These are phyloP conservation scores for Lasioglossum calceatum DNA, from an alignment of 2,888 invertebrate species.

Conservation along the genomic window DNA sequence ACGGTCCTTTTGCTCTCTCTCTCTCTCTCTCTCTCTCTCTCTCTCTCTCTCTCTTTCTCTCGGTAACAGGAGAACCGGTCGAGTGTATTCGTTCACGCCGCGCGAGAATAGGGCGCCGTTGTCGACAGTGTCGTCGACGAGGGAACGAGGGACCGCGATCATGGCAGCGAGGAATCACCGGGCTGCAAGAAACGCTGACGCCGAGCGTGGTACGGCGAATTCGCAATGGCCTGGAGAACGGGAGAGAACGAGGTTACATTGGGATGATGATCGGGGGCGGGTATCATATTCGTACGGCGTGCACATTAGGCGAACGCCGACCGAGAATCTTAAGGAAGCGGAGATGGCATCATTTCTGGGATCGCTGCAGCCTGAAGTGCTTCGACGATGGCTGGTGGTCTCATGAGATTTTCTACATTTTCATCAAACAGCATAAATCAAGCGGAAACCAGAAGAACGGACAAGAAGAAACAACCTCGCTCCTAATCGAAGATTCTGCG, in stretches of 20 bases:
- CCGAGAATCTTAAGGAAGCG: conserved; percentile 43
- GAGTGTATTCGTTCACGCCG: conserved; percentile 21
- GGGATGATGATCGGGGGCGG: not conserved
- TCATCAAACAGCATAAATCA: too few species aligned
- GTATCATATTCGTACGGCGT: conserved; percentile 48
- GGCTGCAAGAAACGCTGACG: conserved; percentile 71
- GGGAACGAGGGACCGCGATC: conserved; percentile 59
- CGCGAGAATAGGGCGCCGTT: conserved; percentile 34
- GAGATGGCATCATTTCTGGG: conserved; percentile 68
- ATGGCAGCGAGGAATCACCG: conserved; percentile 65
- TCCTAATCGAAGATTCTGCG: not conserved
- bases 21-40: too few species aligned
- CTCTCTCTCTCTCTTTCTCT: conserved; percentile 6
- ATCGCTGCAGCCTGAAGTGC: conserved; percentile 16
- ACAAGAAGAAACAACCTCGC: not conserved
- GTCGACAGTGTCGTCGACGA: conserved; percentile 47
- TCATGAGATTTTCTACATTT: not conserved
- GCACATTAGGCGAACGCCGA: conserved; percentile 39
- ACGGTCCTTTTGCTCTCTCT: not conserved
- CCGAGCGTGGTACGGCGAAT: conserved; percentile 63
- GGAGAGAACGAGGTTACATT: conserved; percentile 18
- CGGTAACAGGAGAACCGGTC: conserved; percentile 29
- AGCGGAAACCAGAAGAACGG: not conserved
- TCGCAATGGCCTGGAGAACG: conserved; percentile 48
- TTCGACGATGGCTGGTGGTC: not conserved